Evolutionary conservation across 2,888 invertebrate genomes (phyloP), one percentile per base, ranked within the genome.

Genomic region (Ecdyonurus torrentis): DNA sequence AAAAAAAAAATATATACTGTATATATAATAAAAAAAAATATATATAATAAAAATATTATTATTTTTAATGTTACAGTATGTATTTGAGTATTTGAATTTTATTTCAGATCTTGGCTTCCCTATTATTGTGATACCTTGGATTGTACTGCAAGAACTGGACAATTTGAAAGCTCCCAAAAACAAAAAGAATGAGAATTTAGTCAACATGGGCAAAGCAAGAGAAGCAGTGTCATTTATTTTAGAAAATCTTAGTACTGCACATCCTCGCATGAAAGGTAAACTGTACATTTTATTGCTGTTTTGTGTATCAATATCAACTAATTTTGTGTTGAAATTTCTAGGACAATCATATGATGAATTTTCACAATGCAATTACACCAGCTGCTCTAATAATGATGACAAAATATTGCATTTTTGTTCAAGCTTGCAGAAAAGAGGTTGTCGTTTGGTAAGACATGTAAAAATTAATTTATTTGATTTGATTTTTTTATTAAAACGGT

Each of bases 101-200:
- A 53, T 59, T 19, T 15, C 55, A 65, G 65, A 52, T 19, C 25
- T 61, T 24, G 66, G 64, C 7, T 61, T 61, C n/a, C 52, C 65
- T 24, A 58, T 65, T 19, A 23, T 68, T 24, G 22, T 67, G 2
- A 62, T 68, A 23, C 68, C 68, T 2, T 67, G 68, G 67, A 59
- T 65, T 59, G 68, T 66, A 24, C 65, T 69, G 2, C 63, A 74
- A 71, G 76, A 76, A 66, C 67, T 76, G 24, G 76, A 76, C 66
- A 71, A 68, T 25, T 71, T 76, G 25, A 76, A 75, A 63, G 70
- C 71, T 61, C 20, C 24, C 24, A 5, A 24, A 1, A n/a, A 23
- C 1, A 18, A 25, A n/a, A 63, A 25, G 37, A 25, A 24, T 10
- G 37, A 5, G 7, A 37, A 5, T 15, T 15, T 10, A 37, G 37